Evolutionary conservation across 1,140 invertebrate genomes (phyloP).

Genomic region (Cyclina sinensis): DNA sequence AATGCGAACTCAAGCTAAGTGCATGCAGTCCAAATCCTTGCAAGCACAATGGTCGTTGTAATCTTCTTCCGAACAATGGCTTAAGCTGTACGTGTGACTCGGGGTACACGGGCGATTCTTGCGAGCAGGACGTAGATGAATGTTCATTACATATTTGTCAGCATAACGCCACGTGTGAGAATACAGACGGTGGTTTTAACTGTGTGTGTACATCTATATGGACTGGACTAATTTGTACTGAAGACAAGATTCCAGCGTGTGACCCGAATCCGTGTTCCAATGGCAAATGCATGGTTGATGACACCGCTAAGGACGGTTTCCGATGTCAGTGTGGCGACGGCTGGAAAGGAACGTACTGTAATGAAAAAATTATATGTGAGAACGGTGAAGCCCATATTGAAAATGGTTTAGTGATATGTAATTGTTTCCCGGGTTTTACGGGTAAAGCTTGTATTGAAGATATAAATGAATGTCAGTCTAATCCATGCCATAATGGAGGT

Average conservation of each 20-base stretch:
- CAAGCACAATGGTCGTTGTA: conserved; percentile 32
- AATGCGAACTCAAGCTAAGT: conserved; percentile 45
- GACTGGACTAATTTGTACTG: conserved; percentile 46
- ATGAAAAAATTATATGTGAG: neutral
- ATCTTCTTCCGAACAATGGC: neutral
- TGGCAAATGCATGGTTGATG: conserved; percentile 27
- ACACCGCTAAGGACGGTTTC: neutral
- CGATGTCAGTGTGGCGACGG: conserved; percentile 43
- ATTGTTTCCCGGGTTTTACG: conserved; percentile 15
- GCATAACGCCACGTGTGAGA: conserved; percentile 43
- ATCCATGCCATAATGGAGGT: conserved; percentile 31
- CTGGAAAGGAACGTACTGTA: conserved; percentile 39
- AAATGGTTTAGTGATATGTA: conserved; percentile 30
- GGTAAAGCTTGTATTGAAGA: conserved; percentile 32
- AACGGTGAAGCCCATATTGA: neutral
- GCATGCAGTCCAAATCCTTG: conserved; percentile 59
- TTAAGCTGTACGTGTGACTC: conserved; percentile 38
- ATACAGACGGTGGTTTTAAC: conserved; percentile 36
- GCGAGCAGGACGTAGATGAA: conserved; percentile 53
- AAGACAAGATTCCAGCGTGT: conserved; percentile 35
- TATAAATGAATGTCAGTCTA: conserved; percentile 38
- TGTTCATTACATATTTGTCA: conserved; percentile 48
- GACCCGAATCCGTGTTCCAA: conserved; percentile 46
- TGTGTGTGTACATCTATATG: conserved; percentile 48
- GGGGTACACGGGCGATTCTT: conserved; percentile 28